Evolutionary conservation across 2,113 vertebrate genomes (phyloP), one percentile per base, ranked within the genome.

Genomic region (Monopterus albus): DNA sequence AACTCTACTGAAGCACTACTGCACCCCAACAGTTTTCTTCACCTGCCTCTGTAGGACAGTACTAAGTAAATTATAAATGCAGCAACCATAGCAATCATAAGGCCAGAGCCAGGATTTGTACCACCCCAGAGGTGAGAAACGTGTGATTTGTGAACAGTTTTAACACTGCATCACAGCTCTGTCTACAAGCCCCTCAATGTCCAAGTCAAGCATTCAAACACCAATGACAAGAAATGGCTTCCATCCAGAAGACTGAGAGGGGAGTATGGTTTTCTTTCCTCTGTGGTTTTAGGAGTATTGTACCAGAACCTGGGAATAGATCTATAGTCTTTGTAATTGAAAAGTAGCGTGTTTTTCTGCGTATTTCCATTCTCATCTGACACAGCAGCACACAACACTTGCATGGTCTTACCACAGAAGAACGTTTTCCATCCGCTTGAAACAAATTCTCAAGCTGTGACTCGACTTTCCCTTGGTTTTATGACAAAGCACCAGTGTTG

Each of bases 391-490:
- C 77, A 72, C 68, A 75, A 71, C 78, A 60, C 81, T 84, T 78
- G 55, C 66, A 74, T 5, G 59, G 25, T 72, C 66, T 40, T 57
- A 60, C 66, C 78, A 70, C 83, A 57, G 67, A 65, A 61, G 82
- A 75, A 85, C 75, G 76, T 87, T 91, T 82, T 91, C 86, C 87
- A 81, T 47, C 70, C 40, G 50, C 86, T 86, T 90, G 87, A 87
- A 87, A 87, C 84, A 84, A 91, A 91, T 91, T 86, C 79, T 83
- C 69, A 0, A 88, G 86, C 81, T 86, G 84, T 92, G 89, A 91
- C 89, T 90, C 71, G 62, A 90, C 87, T 87, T 90, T 87, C 88
- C 78, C 68, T 71, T 69, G 39, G 45, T 81, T 91, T 91, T 90
- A 91, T 63, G 81, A 91, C 78, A 90, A 87, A 83, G 87, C 83